Evolutionary conservation across 2,113 vertebrate genomes (phyloP).

Genomic region (Corythoichthys haematopterus): DNA sequence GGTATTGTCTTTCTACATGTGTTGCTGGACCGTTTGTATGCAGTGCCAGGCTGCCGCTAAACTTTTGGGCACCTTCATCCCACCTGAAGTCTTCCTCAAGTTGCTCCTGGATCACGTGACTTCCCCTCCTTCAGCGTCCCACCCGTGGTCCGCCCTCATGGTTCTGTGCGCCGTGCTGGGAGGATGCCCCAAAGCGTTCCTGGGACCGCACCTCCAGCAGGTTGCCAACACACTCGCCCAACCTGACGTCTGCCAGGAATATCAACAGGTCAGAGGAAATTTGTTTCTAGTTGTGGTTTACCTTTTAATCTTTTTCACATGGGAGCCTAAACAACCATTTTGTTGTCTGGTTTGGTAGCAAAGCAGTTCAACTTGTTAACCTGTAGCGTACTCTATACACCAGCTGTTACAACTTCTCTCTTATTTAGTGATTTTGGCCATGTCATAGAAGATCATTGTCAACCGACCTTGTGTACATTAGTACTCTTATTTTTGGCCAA

Average conservation of each 20-base stretch:
- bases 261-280: conserved; percentile 77
- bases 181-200: conserved; percentile 73
- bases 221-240: conserved; percentile 69
- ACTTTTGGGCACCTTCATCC: conserved; percentile 84
- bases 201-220: conserved; percentile 74
- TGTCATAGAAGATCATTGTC: conserved; percentile 31
- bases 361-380: conserved; percentile 24
- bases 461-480: conserved; percentile 11
- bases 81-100: conserved; percentile 81
- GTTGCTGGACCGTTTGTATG: background rate
- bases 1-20: no score
- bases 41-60: conserved; percentile 81
- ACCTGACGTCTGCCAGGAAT: conserved; percentile 74
- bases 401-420: conserved; percentile 37
- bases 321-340: conserved; percentile 16
- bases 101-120: conserved; percentile 75
- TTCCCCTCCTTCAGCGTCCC: conserved; percentile 65
- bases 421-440: conserved; percentile 36
- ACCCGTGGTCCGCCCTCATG: conserved; percentile 74
- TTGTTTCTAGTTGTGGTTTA: conserved; percentile 20
- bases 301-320: conserved; percentile 32
- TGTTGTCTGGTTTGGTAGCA: background rate
- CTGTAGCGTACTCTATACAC: background rate
- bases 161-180: conserved; percentile 76
- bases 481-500: conserved; percentile 40